A percentile compares a stretch with the other conserved stretches of the same genome.
These are phyloP conservation scores for Trinorchestia longiramus DNA, from an alignment of 1,140 invertebrate species.

Conservation along the genomic window DNA sequence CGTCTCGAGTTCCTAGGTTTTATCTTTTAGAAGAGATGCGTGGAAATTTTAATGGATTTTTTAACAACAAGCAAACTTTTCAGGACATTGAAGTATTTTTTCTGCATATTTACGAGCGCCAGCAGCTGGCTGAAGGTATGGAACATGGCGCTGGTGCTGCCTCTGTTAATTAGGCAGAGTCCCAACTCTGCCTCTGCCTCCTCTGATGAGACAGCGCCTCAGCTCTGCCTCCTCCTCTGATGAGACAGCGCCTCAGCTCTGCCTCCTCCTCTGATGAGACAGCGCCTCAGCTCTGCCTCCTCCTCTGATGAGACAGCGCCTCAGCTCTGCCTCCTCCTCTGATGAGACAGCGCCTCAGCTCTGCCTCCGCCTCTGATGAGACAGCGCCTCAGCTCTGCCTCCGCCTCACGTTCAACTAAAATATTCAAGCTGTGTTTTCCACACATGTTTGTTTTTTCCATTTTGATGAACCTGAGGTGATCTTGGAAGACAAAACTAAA, in stretches of 20 bases:
- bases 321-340: too few relatives aligned
- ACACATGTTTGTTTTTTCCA: too few relatives aligned
- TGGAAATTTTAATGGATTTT: background rate
- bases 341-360: too few relatives aligned
- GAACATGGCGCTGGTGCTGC: too few relatives aligned
- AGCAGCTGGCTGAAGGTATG: background rate
- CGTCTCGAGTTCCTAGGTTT: background rate
- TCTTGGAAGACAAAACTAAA: too few relatives aligned
- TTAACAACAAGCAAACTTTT: background rate
- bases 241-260: too few relatives aligned
- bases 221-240: background rate
- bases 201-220: background rate
- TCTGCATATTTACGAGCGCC: background rate
- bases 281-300: background rate
- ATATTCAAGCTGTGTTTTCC: too few relatives aligned
- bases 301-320: background rate
- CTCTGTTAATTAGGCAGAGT: too few relatives aligned
- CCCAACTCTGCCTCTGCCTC: background rate
- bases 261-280: background rate
- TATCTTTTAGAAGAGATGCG: background rate
- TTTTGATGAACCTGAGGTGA: too few relatives aligned
- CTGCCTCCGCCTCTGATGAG: too few relatives aligned
- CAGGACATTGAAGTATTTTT: background rate
- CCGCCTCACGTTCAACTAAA: too few relatives aligned
- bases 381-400: too few relatives aligned